Conservation (phyloP, 2,888 invertebrate species). For the Phorcus lineatus region DNA sequence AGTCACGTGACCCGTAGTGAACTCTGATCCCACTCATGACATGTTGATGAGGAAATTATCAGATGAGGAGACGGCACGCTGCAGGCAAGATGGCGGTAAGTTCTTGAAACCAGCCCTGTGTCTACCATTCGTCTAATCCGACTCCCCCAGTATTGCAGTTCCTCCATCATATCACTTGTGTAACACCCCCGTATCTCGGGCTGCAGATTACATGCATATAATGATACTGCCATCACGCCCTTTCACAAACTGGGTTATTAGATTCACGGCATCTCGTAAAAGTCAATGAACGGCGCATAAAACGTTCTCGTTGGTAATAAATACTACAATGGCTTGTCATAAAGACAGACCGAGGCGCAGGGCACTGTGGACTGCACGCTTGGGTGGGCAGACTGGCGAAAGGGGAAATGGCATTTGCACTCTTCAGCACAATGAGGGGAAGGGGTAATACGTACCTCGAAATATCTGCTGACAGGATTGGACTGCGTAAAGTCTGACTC, state of each 20-base stretch:
- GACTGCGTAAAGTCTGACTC: too few relatives aligned
- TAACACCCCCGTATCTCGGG: not conserved
- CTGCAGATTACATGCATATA: not conserved
- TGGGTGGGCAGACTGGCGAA: not conserved
- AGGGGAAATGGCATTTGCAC: not conserved
- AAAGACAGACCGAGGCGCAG: not conserved
- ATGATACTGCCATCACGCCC: conserved; percentile 7
- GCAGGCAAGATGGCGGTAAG: not conserved
- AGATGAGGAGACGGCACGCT: not conserved
- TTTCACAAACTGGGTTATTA: conserved; percentile 18
- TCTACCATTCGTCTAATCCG: too few relatives aligned
- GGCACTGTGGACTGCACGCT: not conserved
- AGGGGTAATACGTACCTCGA: too few relatives aligned
- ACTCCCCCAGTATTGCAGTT: not conserved
- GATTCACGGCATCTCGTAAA: conserved; percentile 16
- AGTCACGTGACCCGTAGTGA: conserved; percentile 17
- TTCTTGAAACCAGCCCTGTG: too few relatives aligned
- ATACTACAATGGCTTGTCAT: not conserved
- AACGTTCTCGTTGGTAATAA: conserved; percentile 11
- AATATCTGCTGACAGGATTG: too few relatives aligned
- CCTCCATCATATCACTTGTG: not conserved
- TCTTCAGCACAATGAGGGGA: too few relatives aligned
- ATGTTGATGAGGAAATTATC: not conserved
- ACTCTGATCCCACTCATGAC: not conserved
- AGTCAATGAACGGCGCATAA: conserved; percentile 22